Base-by-base conservation (phyloP, 2,797 vertebrate genomes). In the Urosaurus nigricauda region DNA sequence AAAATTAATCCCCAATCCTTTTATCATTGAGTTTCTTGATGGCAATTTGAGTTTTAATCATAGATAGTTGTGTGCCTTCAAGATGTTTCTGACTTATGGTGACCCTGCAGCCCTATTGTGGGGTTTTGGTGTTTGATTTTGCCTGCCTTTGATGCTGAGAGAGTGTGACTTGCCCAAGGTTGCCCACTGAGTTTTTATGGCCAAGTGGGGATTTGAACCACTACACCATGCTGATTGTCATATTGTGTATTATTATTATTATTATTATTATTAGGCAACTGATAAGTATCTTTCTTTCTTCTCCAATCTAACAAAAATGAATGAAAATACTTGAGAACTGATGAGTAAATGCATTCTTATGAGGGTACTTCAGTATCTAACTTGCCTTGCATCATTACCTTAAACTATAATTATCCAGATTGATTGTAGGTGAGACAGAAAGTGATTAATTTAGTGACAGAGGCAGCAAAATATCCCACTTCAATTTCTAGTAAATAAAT, bases 291-390 rank as follows among this genome's bases (percentile, higher is more conserved):
- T 73, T 73, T 12, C 35, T 37, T 5, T 19, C 71, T 73, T 16
- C 16, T 4, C 35, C 63, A 63, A 40, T 79, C 16, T 88, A 82
- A 85, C 78, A 73, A 7, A 32, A 86, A 16, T 40, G 92, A 91
- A 86, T 9, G 79, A 0, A 17, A 90, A 92, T 86, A 60, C 13
- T 89, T 89, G 79, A 81, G 0, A 0, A 35, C 90, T 19, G 80
- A 82, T 3, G 65, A 90, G 7, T 4, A 8, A 82, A 77, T 0
- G 0, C 32, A 21, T 77, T 83, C 17, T 78, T 88, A 81, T 89
- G 90, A 88, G 74, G 92, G 80, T 47, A 58, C 83, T 90, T 92
- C 14, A 2, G 24, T 83, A 91, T 94, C 65, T 29, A 88, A 83
- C 89, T 71, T 90, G 88, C 0, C 16, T 88, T 86, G 90, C 32